These are phyloP conservation scores for Zele albiditarsus DNA, from an alignment of 2,888 invertebrate species.

Conservation along the genomic window DNA sequence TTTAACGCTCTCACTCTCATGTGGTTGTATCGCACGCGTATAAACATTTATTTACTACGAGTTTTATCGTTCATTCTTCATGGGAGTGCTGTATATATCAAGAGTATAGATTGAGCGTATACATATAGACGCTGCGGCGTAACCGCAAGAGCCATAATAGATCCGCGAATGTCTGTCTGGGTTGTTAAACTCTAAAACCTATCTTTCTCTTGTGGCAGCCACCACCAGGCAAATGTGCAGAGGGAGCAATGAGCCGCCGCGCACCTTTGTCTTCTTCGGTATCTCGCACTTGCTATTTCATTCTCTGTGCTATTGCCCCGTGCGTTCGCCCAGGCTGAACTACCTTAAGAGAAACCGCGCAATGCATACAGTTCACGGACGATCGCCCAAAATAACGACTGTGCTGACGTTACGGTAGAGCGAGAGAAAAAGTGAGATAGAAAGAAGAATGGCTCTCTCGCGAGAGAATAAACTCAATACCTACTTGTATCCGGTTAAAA, in stretches of 20 bases:
- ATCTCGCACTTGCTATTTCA: conserved; percentile 27
- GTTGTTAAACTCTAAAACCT: conserved; percentile 27
- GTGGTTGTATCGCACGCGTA: conserved; percentile 30
- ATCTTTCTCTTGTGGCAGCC: neutral
- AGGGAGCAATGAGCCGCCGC: neutral
- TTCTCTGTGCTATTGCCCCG: conserved; percentile 24
- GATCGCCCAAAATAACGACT: conserved; percentile 27
- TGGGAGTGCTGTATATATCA: neutral
- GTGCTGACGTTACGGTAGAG: neutral
- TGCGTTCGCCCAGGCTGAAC: conserved; percentile 7
- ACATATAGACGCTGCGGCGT: conserved; percentile 29
- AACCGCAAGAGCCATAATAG: conserved; percentile 56
- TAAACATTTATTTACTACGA: neutral
- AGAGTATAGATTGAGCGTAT: neutral
- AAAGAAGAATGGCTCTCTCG: neutral
- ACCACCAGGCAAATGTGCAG: neutral
- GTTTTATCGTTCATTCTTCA: neutral
- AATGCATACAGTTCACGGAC: conserved; percentile 22
- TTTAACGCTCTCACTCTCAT: conserved; percentile 38
- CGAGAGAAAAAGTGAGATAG: neutral
- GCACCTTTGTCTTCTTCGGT: conserved; percentile 23
- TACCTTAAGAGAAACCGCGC: conserved; percentile 7
- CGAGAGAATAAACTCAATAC: neutral
- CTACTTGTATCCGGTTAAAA: neutral
- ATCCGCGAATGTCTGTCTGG: conserved; percentile 58